A percentile compares a stretch with the other conserved stretches of the same genome.
phyloP scores from a whole-genome alignment of 1,140 invertebrate species.

The Aphaenogaster floridana region DNA sequence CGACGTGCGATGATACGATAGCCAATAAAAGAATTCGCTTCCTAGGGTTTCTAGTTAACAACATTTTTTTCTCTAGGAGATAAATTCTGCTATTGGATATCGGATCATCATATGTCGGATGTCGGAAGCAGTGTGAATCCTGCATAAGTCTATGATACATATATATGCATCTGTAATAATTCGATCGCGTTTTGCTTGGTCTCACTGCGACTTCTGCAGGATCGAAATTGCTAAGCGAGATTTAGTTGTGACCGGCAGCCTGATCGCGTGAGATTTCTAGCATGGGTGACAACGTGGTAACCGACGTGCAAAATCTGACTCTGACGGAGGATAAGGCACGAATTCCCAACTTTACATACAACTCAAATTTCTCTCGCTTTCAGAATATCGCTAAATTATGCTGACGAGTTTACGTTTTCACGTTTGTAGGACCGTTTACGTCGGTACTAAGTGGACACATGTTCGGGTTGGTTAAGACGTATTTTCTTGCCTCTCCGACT shows the following conservation, averaged over 20 bases:
- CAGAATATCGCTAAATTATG: constrained; percentile 85
- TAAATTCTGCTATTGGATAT: no score
- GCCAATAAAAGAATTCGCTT: no score
- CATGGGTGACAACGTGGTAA: constrained; percentile 86
- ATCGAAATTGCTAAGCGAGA: background rate
- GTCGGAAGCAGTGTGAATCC: no score
- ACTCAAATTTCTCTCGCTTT: constrained; percentile 79
- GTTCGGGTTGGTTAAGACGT: constrained; percentile 83
- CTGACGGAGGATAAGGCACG: constrained; percentile 90
- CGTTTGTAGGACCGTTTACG: constrained; percentile 86
- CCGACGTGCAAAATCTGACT: constrained; percentile 87
- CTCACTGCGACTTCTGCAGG: background rate
- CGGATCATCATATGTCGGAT: no score
- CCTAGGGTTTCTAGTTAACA: no score
- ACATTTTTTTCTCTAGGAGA: no score
- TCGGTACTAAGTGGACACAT: constrained; percentile 81
- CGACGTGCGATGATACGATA: no score
- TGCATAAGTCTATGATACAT: no score
- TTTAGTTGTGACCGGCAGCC: background rate
- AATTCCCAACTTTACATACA: constrained; percentile 77
- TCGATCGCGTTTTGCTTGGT: background rate
- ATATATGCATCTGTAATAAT: background rate
- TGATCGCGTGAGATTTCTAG: background rate
- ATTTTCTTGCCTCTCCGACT: constrained; percentile 60
- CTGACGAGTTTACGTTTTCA: constrained; percentile 86